Conservation (phyloP, 2,888 invertebrate species). For the Dolomedes plantarius region DNA sequence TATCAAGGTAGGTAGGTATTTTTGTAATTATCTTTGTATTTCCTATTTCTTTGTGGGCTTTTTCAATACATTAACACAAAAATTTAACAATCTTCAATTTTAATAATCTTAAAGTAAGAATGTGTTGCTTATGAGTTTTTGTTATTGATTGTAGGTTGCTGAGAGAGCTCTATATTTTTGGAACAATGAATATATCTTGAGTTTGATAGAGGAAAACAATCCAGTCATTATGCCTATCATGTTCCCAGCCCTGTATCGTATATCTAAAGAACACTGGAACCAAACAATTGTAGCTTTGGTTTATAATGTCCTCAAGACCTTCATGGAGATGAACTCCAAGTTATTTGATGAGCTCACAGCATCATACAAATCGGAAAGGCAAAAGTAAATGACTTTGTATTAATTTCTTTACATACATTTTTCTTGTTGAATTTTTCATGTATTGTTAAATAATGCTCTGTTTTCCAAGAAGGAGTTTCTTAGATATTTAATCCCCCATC, state of each 20-base stretch:
- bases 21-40: no score
- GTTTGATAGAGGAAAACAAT: slow-evolving; percentile 98
- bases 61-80: no score
- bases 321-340: slow-evolving; percentile 99
- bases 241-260: slow-evolving; percentile 99
- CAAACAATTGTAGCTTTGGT: slow-evolving; percentile 99
- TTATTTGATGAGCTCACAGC: slow-evolving; percentile 99
- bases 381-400: slow-evolving; percentile 97
- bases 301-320: slow-evolving; percentile 99
- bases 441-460: no score
- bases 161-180: slow-evolving; percentile 99
- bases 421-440: no score
- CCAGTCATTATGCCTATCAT: slow-evolving; percentile 99
- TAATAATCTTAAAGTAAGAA: no score
- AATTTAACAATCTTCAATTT: no score
- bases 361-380: slow-evolving; percentile 98
- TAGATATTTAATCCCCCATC: no score
- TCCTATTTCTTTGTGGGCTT: no score
- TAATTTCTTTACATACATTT: no score
- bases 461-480: no score
- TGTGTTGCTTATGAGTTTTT: no score
- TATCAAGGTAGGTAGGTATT: no score
- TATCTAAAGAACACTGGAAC: slow-evolving; percentile 99
- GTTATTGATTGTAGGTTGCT: slow-evolving; percentile 85
- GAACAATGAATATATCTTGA: slow-evolving; percentile 99